Evolutionary conservation across 2,797 vertebrate species (phyloP).

Genomic region (Sarcophilus harrisii): DNA sequence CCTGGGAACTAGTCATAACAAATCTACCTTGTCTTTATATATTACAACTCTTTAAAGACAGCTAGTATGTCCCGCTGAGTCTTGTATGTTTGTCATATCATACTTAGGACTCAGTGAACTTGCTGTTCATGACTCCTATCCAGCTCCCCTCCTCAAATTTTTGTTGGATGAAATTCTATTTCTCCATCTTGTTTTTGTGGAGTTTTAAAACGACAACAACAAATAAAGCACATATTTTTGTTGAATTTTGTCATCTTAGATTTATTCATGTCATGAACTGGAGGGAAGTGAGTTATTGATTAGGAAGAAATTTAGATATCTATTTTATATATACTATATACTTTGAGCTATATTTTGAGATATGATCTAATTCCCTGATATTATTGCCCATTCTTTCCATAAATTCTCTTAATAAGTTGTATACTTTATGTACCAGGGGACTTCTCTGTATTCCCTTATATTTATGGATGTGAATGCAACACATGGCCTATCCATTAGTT

Average conservation of each 20-base stretch:
- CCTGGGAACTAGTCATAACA: not conserved
- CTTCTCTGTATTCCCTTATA: not conserved
- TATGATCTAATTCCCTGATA: not conserved
- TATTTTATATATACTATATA: not conserved
- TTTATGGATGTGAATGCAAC: not conserved
- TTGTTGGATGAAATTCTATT: not conserved
- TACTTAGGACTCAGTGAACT: not conserved
- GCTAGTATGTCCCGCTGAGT: not conserved
- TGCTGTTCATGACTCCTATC: not conserved
- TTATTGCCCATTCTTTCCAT: not conserved
- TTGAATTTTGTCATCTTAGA: too few species aligned
- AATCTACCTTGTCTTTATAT: not conserved
- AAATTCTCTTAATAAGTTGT: not conserved
- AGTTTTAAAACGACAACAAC: too few species aligned
- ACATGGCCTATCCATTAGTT: not conserved
- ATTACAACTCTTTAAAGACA: not conserved
- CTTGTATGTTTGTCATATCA: not conserved
- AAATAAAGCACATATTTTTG: too few species aligned
- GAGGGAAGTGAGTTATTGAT: not conserved
- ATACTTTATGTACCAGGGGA: not conserved
- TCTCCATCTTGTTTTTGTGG: not conserved
- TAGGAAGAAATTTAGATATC: not conserved
- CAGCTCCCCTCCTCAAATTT: not conserved
- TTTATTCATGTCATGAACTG: not conserved
- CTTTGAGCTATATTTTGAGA: not conserved